Base-by-base conservation (phyloP, 53 echinoderm and acorn worm genomes). In the Glandiceps talaboti region DNA sequence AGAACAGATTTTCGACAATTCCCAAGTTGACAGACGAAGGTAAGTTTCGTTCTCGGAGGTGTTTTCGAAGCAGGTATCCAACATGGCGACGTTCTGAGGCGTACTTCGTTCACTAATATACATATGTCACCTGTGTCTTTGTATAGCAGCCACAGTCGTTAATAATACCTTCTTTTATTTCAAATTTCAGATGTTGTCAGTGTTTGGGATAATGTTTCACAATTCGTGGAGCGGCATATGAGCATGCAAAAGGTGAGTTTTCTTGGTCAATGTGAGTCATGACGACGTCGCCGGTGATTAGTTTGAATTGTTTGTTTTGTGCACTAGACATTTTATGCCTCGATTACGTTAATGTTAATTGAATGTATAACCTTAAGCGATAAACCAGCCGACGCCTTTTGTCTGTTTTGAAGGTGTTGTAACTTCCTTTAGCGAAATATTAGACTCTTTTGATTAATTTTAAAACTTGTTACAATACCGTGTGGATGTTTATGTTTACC, bases 121-220 rank as follows among this genome's bases (percentile, higher is more conserved):
- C n/a, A 12, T 45, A 45, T 45, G 64, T 20, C 64, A 45, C 64
- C 64, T 45, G 20, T 45, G 20, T 6, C 64, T 45, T 6, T 45
- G n/a, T n/a, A n/a, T 45, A 20, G 20, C 64, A 12, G 6, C 6
- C 64, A 45, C 64, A 45, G 64, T 45, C 20, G 64, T 12, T 45
- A n/a, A n/a, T n/a, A n/a, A n/a, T n/a, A n/a, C n/a, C n/a, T 45
- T 45, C 6, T 20, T 45, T 29, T 27, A 27, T 77, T 72, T 33
- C 10, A 1, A 26, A 12, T 33, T 84, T 28, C 87, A 96, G 97
- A 96, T 89, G 88, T 96, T 32, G 88, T 96, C 86, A 96, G 97
- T 86, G 97, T 96, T 45, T 96, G 97, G 97, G 92, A 92, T 74
- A 96, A 96, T 87, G 97, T 96, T 82, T 83, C 92, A 33, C 76